Evolutionary conservation across 2,797 vertebrate genomes (phyloP).

Genomic region (Syngnathus rostellatus): DNA sequence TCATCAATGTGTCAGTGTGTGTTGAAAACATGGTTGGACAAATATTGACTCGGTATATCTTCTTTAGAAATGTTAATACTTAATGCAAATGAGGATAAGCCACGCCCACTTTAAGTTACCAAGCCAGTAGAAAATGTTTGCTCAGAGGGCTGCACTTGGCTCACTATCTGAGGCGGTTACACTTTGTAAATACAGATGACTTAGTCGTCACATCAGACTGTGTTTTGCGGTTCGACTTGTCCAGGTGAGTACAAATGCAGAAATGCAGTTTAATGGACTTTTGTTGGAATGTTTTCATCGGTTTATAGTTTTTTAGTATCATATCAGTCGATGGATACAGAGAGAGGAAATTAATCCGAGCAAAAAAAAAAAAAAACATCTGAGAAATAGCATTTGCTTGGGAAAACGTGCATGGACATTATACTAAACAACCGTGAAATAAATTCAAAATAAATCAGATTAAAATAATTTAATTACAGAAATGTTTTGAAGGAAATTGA

Average conservation of each 20-base stretch:
- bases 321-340: no score
- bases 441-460: no score
- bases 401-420: no score
- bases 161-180: conserved; percentile 7
- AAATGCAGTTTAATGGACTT: not conserved
- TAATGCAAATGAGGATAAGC: conserved; percentile 9
- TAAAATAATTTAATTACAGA: not conserved
- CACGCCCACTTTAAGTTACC: conserved; percentile 31
- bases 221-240: conserved; percentile 1
- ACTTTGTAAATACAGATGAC: conserved; percentile 6
- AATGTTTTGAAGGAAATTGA: not conserved
- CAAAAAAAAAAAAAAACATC: no score
- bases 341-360: not conserved
- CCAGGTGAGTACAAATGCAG: conserved; percentile 41
- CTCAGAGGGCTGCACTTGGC: conserved; percentile 45
- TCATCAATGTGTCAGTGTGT: not conserved
- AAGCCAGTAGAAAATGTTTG: conserved; percentile 33
- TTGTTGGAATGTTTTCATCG: not conserved
- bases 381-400: no score
- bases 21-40: not conserved
- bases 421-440: no score
- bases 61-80: not conserved
- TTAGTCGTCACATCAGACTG: conserved; percentile 9
- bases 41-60: not conserved
- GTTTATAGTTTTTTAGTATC: not conserved